These are phyloP conservation scores for Steatocranus sp. DNA, from an alignment of 2,797 vertebrate genomes.

Conservation along the genomic window DNA sequence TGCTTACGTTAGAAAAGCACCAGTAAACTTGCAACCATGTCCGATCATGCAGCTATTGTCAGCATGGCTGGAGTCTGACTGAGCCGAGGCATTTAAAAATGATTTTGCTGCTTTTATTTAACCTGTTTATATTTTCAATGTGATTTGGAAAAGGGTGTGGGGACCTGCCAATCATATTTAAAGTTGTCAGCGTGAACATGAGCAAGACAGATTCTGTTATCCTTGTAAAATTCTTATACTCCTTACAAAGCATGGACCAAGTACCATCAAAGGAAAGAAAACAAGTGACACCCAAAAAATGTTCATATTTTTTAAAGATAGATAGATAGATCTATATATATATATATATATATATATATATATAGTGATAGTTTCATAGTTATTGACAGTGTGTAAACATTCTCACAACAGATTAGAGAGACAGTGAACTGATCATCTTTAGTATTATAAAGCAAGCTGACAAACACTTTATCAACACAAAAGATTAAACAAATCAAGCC, in stretches of 20 bases:
- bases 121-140: rapidly evolving
- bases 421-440: neutral
- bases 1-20: neutral
- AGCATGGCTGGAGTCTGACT: neutral
- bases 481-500: neutral
- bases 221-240: neutral
- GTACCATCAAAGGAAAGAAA: neutral
- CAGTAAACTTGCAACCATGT: neutral
- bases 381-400: neutral
- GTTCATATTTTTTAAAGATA: neutral
- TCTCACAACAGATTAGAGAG: neutral
- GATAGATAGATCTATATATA: too few relatives aligned
- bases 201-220: neutral
- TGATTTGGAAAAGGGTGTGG: neutral
- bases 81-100: neutral
- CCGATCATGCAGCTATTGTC: neutral
- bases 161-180: neutral
- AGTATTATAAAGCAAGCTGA: neutral
- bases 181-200: neutral
- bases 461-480: neutral
- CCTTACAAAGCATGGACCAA: neutral
- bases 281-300: rapidly evolving
- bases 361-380: neutral
- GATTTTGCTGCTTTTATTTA: neutral
- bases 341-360: too few relatives aligned